Evolutionary conservation across 2,888 invertebrate species (phyloP).

Genomic region (Cheilosia vulpina): DNA sequence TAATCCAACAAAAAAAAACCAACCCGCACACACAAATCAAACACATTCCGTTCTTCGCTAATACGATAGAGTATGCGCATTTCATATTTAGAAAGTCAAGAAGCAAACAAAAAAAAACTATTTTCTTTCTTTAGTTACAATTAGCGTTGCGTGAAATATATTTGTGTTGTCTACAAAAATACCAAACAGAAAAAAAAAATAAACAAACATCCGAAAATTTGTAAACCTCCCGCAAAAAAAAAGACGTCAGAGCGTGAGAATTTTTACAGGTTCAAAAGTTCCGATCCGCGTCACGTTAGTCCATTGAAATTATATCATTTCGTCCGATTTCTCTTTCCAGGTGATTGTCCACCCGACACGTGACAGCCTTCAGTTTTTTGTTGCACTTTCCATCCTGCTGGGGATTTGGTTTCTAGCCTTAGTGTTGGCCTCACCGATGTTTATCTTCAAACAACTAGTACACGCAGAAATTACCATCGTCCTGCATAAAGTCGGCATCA

Average conservation of each 20-base stretch:
- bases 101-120: conserved; percentile 25
- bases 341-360: conserved; percentile 94
- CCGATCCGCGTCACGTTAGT: conserved; percentile 37
- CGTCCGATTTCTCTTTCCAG: conserved; percentile 82
- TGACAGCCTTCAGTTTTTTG: conserved; percentile 90
- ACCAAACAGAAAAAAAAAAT: not conserved
- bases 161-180: conserved; percentile 34
- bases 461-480: conserved; percentile 81
- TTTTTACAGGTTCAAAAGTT: conserved; percentile 11
- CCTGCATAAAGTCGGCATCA: conserved; percentile 85
- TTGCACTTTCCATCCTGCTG: conserved; percentile 89
- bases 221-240: conserved; percentile 5
- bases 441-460: conserved; percentile 88
- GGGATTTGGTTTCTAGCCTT: conserved; percentile 90
- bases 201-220: not conserved
- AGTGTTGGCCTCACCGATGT: conserved; percentile 91
- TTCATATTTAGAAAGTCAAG: conserved; percentile 34
- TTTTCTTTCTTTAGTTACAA: conserved; percentile 43
- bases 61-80: conserved; percentile 52
- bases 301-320: conserved; percentile 45
- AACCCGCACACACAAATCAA: conserved; percentile 38
- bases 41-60: conserved; percentile 52
- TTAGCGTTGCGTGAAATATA: conserved; percentile 37
- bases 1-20: conserved; percentile 23
- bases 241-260: conserved; percentile 45